phyloP scores from a whole-genome alignment of 35 echinoderm and acorn worm genomes.

The Apostichopus californicus region DNA sequence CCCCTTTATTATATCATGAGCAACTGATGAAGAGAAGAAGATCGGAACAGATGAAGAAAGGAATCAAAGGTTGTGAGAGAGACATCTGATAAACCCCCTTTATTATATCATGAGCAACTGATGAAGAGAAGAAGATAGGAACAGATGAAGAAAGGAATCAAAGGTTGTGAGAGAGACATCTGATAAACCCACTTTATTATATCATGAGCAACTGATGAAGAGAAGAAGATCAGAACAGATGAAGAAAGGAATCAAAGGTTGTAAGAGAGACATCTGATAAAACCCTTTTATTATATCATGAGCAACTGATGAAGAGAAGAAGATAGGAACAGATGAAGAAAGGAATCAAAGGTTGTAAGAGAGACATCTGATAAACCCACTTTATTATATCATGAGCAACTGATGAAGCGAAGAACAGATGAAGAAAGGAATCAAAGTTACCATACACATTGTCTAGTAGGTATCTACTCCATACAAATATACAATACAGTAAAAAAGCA shows the following conservation, averaged over 20 bases:
- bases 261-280: slow-evolving; percentile 79
- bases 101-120: slow-evolving; percentile 89
- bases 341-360: too few species aligned
- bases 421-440: too few species aligned
- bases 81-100: slow-evolving; percentile 78
- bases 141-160: too few species aligned
- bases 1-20: slow-evolving; percentile 79
- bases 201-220: slow-evolving; percentile 73
- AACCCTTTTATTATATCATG: slow-evolving; percentile 83
- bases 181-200: slow-evolving; percentile 83
- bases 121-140: neutral
- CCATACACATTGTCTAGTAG: too few species aligned
- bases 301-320: slow-evolving; percentile 54
- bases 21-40: slow-evolving; percentile 48
- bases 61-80: too few species aligned
- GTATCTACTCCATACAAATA: too few species aligned
- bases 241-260: too few species aligned
- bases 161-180: slow-evolving; percentile 77
- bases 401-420: neutral
- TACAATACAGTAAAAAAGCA: too few species aligned
- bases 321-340: too few species aligned
- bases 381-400: slow-evolving; percentile 84
- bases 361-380: slow-evolving; percentile 74
- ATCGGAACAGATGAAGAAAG: too few species aligned
- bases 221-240: neutral